Evolutionary conservation across 2,113 vertebrate species (phyloP).

Genomic region (Seriola dumerili): DNA sequence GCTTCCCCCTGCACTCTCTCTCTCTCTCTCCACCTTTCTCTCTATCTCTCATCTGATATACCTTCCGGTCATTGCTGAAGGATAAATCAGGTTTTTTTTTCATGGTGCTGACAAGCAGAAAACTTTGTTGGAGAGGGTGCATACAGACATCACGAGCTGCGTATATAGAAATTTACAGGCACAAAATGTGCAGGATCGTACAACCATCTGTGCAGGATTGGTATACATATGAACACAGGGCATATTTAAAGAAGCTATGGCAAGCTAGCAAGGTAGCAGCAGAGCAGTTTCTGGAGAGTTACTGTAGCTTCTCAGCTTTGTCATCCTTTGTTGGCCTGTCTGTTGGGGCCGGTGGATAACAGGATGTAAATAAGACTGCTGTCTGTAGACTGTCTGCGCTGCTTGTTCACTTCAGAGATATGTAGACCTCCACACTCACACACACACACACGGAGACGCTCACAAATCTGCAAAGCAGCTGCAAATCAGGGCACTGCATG

Average conservation of each 20-base stretch:
- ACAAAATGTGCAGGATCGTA: slow-evolving; percentile 38
- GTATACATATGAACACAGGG: slow-evolving; percentile 1
- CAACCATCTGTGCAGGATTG: slow-evolving; percentile 16
- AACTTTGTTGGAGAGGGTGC: slow-evolving; percentile 65
- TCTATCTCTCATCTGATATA: slow-evolving; percentile 58
- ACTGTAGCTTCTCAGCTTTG: slow-evolving; percentile 51
- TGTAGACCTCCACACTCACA: slow-evolving; percentile 44
- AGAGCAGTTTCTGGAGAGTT: slow-evolving; percentile 46
- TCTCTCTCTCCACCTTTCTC: slow-evolving; percentile 6
- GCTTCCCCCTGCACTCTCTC: slow-evolving; percentile 11
- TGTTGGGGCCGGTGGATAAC: slow-evolving; percentile 55
- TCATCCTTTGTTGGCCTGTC: slow-evolving; percentile 68
- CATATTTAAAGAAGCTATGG: slow-evolving; percentile 38
- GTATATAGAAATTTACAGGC: slow-evolving; percentile 20
- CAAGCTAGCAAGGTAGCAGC: slow-evolving; percentile 12
- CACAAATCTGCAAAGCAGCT: slow-evolving; percentile 37
- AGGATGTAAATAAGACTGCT: slow-evolving; percentile 71
- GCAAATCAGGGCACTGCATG: slow-evolving; percentile 43
- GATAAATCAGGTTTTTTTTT: slow-evolving; percentile 67
- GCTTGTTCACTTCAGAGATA: slow-evolving; percentile 62
- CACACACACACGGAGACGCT: neutral
- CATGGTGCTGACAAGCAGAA: slow-evolving; percentile 75
- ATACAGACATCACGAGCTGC: slow-evolving; percentile 25
- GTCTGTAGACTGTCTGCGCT: slow-evolving; percentile 61
- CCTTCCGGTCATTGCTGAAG: slow-evolving; percentile 71